Evolutionary conservation across 2,113 vertebrate species (phyloP).

Genomic region (Dolichotis patagonum): DNA sequence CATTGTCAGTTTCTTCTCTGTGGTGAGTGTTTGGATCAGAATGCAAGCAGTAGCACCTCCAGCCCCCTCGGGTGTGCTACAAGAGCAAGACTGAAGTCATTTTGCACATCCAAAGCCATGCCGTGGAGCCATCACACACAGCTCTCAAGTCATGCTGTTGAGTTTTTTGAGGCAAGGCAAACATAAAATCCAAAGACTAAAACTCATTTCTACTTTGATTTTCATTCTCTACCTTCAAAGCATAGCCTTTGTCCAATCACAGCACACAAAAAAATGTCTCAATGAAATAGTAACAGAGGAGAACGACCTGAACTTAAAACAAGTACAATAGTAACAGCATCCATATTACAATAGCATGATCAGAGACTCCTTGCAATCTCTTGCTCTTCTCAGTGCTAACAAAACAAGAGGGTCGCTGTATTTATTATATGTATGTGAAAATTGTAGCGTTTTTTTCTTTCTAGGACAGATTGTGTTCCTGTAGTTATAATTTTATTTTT

Average conservation of each 20-base stretch:
- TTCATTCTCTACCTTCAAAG: neutral
- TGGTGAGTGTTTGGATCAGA: slow-evolving; percentile 43
- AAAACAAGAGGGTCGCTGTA: neutral
- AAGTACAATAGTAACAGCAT: neutral
- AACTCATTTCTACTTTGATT: neutral
- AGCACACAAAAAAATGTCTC: neutral
- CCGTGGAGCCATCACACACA: neutral
- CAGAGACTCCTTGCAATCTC: neutral
- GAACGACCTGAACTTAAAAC: neutral
- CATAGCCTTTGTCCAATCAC: neutral
- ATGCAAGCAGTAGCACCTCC: neutral
- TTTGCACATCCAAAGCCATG: slow-evolving; percentile 67
- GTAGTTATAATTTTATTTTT: slow-evolving; percentile 23
- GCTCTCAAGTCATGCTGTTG: neutral
- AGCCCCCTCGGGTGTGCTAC: neutral
- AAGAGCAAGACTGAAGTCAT: slow-evolving; percentile 62
- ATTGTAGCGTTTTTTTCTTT: neutral
- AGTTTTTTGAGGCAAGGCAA: fast-evolving
- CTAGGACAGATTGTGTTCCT: neutral
- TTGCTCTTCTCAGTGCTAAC: neutral
- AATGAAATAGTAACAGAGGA: neutral
- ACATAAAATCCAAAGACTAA: neutral
- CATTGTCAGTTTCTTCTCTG: slow-evolving; percentile 67
- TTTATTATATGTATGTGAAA: neutral
- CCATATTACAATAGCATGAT: neutral